A percentile compares a stretch with the other conserved stretches of the same genome.
phyloP scores from a whole-genome alignment of 2,797 vertebrate species.

The Gadopsis bispinosus region DNA sequence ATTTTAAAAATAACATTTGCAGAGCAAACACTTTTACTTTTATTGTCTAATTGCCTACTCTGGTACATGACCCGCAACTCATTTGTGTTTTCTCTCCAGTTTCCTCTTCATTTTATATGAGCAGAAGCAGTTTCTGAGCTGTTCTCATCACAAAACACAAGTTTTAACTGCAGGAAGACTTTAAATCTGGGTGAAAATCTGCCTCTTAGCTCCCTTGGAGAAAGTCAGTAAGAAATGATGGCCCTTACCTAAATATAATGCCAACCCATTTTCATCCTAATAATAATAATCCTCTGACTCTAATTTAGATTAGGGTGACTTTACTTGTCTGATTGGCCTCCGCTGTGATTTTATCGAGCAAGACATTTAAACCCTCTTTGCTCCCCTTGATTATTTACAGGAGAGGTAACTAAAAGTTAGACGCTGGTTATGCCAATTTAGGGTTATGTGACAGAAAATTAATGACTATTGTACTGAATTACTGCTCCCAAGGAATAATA shows the following conservation, averaged over 20 bases:
- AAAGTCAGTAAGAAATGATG: not conserved
- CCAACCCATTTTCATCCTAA: slow-evolving; percentile 15
- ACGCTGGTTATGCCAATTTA: slow-evolving; percentile 39
- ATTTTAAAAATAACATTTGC: slow-evolving; percentile 28
- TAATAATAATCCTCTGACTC: slow-evolving; percentile 20
- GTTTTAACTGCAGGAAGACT: not conserved
- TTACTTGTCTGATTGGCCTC: not conserved
- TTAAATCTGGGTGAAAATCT: not conserved
- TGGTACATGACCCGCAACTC: slow-evolving; percentile 18
- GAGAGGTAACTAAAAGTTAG: slow-evolving; percentile 27
- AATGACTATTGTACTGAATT: slow-evolving; percentile 34
- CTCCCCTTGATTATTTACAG: slow-evolving; percentile 18
- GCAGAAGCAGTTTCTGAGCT: slow-evolving; percentile 2
- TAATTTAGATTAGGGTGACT: slow-evolving; percentile 24
- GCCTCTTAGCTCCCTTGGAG: not conserved
- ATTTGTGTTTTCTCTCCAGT: slow-evolving; percentile 5
- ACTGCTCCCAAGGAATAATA: slow-evolving; percentile 43
- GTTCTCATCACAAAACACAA: slow-evolving; percentile 13
- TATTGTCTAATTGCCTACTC: slow-evolving; percentile 13
- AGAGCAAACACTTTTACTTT: slow-evolving; percentile 29
- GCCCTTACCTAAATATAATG: not conserved
- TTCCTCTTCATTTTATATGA: not conserved
- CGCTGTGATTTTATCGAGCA: slow-evolving; percentile 21
- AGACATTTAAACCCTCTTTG: slow-evolving; percentile 16
- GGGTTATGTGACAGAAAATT: slow-evolving; percentile 36